A percentile compares a stretch with the other conserved stretches of the same genome.
These are phyloP conservation scores for Sarcophaga subvicina DNA, from an alignment of 2,888 invertebrate genomes.

Conservation along the genomic window DNA sequence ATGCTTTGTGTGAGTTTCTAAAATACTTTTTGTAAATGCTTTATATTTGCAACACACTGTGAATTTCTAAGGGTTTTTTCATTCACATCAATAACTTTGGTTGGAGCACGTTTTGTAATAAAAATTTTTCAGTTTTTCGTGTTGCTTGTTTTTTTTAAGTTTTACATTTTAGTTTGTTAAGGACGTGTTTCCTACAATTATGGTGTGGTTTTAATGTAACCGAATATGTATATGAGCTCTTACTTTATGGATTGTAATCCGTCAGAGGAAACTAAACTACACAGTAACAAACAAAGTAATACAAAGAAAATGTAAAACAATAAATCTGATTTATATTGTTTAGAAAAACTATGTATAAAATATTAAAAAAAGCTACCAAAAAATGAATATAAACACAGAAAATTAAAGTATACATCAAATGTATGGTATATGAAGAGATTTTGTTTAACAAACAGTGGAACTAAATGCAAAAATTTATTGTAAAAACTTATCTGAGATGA, in stretches of 20 bases:
- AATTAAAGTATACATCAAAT: too few species aligned
- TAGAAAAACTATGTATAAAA: not conserved
- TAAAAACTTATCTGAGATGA: too few species aligned
- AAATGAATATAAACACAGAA: too few species aligned
- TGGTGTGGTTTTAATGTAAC: not conserved
- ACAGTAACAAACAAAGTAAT: not conserved
- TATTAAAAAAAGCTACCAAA: too few species aligned
- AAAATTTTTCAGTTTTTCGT: not conserved
- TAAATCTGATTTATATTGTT: not conserved
- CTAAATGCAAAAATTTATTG: too few species aligned
- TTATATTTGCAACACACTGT: not conserved
- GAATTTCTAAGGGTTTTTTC: not conserved
- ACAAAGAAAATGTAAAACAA: not conserved
- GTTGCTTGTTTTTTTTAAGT: not conserved
- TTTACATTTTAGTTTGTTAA: constrained; percentile 4
- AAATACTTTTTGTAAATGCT: not conserved
- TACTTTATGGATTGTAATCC: not conserved
- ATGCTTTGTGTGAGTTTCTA: too few species aligned
- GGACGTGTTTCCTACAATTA: constrained; percentile 6
- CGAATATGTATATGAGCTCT: constrained; percentile 11
- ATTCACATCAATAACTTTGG: constrained; percentile 10
- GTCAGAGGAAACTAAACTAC: not conserved
- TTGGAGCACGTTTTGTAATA: constrained; percentile 25
- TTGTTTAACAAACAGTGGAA: too few species aligned
- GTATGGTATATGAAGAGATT: too few species aligned